Conservation (phyloP, 1,140 invertebrate species). For the Rhynchophorus ferrugineus region DNA sequence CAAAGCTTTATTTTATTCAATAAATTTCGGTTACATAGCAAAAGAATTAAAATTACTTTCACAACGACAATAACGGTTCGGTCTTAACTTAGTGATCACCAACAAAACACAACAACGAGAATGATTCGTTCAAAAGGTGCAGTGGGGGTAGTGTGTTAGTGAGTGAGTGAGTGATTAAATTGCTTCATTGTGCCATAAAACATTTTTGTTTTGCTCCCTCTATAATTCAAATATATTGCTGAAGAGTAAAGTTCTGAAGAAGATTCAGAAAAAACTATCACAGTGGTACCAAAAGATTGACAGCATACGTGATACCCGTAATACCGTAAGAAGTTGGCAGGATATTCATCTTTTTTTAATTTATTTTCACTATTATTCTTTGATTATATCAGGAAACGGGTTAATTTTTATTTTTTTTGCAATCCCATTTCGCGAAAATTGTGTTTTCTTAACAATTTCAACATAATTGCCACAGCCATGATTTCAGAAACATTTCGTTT, state of each 20-base stretch:
- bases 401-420: background rate
- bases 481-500: background rate
- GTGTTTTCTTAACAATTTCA: background rate
- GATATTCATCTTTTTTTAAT: constrained; percentile 1
- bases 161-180: constrained; percentile 29
- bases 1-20: constrained; percentile 6
- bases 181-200: constrained; percentile 35
- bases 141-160: constrained; percentile 18
- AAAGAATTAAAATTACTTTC: constrained; percentile 12
- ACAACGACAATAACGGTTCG: constrained; percentile 9
- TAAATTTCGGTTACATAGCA: constrained; percentile 11
- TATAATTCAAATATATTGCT: constrained; percentile 20
- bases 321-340: constrained; percentile 11
- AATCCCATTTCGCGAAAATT: background rate
- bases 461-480: background rate
- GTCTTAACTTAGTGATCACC: background rate
- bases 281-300: constrained; percentile 16
- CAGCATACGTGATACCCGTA: constrained; percentile 9
- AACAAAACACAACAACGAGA: constrained; percentile 7
- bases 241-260: constrained; percentile 19
- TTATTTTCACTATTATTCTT: background rate
- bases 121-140: background rate
- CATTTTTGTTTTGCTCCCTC: constrained; percentile 30
- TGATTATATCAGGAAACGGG: background rate
- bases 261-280: constrained; percentile 17